phyloP scores from a whole-genome alignment of 2,888 invertebrate species.

The Rhingia rostrata region DNA sequence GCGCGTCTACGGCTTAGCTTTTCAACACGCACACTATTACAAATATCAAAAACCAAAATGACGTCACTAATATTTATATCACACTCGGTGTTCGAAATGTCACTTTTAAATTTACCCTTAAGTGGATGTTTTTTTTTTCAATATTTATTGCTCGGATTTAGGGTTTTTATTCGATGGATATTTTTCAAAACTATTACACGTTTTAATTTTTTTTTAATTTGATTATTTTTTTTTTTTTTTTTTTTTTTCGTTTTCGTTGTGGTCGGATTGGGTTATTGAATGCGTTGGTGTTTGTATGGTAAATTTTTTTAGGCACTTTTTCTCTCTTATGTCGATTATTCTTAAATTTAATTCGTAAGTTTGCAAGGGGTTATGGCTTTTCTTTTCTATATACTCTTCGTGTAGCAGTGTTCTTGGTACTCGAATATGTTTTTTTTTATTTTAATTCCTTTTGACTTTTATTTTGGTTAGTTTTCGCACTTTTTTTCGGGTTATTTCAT shows the following conservation, averaged over 20 bases:
- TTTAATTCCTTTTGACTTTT: conserved; percentile 6
- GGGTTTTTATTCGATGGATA: too few species aligned
- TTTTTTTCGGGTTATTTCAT: conserved; percentile 49
- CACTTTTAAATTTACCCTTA: conserved; percentile 1
- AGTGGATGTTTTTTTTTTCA: conserved; percentile 4
- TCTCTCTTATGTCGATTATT: neutral
- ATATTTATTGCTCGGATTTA: conserved; percentile 4
- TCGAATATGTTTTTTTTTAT: conserved; percentile 29
- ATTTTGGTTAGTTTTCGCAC: conserved; percentile 5
- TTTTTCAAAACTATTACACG: too few species aligned
- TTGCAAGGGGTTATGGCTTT: conserved; percentile 22
- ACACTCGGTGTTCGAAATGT: neutral
- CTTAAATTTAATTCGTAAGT: conserved; percentile 23
- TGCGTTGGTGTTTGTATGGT: conserved; percentile 8
- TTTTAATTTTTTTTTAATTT: too few species aligned
- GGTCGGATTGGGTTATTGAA: conserved; percentile 8
- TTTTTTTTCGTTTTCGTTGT: conserved; percentile 54
- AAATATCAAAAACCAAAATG: conserved; percentile 25
- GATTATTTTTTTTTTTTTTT: conserved; percentile 1
- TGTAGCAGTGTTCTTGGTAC: conserved; percentile 56
- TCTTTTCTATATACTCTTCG: conserved; percentile 14
- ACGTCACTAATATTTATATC: conserved; percentile 31
- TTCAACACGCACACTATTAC: neutral
- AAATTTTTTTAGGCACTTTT: conserved; percentile 41
- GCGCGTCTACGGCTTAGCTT: conserved; percentile 10